phyloP scores from a whole-genome alignment of 2,888 invertebrate genomes.

The Synergus japonicus region DNA sequence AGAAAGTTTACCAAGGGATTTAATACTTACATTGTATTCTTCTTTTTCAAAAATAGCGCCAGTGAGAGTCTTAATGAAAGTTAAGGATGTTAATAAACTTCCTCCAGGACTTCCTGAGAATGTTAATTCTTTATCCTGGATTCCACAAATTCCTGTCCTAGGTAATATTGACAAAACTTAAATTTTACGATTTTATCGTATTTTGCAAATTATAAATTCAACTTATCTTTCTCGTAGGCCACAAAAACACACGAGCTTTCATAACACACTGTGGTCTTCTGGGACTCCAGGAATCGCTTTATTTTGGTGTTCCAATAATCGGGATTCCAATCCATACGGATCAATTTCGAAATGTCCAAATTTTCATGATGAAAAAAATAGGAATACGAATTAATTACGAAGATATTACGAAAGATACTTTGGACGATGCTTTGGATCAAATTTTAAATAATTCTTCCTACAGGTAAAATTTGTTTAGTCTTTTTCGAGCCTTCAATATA shows the following conservation, averaged over 20 bases:
- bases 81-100: conserved; percentile 48
- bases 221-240: conserved; percentile 35
- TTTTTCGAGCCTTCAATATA: background rate
- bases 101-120: conserved; percentile 62
- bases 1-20: conserved; percentile 59
- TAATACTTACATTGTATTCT: conserved; percentile 54
- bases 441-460: conserved; percentile 61
- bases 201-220: background rate
- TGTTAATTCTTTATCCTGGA: conserved; percentile 59
- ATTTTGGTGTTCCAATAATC: conserved; percentile 60
- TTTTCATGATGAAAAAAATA: conserved; percentile 59
- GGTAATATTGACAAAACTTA: conserved; percentile 48
- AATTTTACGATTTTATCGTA: background rate
- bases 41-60: conserved; percentile 62
- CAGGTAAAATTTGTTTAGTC: conserved; percentile 46
- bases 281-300: conserved; percentile 62
- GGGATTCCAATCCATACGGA: conserved; percentile 62
- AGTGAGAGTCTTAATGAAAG: conserved; percentile 61
- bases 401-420: conserved; percentile 54
- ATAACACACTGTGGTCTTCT: conserved; percentile 64
- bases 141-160: conserved; percentile 64
- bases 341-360: conserved; percentile 63
- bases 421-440: conserved; percentile 59
- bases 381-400: conserved; percentile 56
- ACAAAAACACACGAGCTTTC: conserved; percentile 68